Evolutionary conservation across 1,140 invertebrate genomes (phyloP).

Genomic region (Ditylenchus dipsaci): DNA sequence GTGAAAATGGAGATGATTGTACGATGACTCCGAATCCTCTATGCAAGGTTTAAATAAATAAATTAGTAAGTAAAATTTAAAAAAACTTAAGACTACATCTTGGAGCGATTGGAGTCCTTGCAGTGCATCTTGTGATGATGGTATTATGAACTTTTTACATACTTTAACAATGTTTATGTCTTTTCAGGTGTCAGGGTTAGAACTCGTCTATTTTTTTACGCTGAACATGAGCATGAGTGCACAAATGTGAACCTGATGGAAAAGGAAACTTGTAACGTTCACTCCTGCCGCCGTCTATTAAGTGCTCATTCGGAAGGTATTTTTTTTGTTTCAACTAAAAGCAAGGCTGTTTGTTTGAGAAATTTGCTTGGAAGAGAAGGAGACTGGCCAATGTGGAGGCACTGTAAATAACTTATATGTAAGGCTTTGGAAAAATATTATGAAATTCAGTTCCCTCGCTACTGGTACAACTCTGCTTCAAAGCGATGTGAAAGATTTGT

Average conservation of each 20-base stretch:
- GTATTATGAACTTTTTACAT: conserved; percentile 47
- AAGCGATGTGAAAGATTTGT: conserved; percentile 66
- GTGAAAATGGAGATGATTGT: conserved; percentile 54
- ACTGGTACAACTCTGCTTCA: conserved; percentile 63
- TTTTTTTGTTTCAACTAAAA: too few relatives aligned
- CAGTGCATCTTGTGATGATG: conserved; percentile 70
- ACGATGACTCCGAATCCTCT: conserved; percentile 52
- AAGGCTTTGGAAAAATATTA: too few relatives aligned
- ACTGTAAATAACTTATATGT: conserved; percentile 21
- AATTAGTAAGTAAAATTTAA: too few relatives aligned
- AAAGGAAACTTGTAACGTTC: conserved; percentile 50
- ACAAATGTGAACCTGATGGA: conserved; percentile 55
- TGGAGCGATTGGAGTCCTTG: conserved; percentile 78
- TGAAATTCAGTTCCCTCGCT: conserved; percentile 60
- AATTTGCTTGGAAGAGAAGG: conserved; percentile 57
- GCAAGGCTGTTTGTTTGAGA: conserved; percentile 30
- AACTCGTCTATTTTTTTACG: conserved; percentile 58
- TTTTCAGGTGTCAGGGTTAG: conserved; percentile 58
- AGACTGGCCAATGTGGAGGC: conserved; percentile 64
- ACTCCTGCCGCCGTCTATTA: conserved; percentile 50
- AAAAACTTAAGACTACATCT: conserved; percentile 47
- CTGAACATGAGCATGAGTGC: conserved; percentile 55
- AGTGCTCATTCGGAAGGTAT: conserved; percentile 53
- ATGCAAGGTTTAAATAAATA: conserved; percentile 39
- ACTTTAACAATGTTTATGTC: too few relatives aligned